These are phyloP conservation scores for Aplidium turbinatum DNA, from an alignment of 23 tunicate species.

Conservation along the genomic window DNA sequence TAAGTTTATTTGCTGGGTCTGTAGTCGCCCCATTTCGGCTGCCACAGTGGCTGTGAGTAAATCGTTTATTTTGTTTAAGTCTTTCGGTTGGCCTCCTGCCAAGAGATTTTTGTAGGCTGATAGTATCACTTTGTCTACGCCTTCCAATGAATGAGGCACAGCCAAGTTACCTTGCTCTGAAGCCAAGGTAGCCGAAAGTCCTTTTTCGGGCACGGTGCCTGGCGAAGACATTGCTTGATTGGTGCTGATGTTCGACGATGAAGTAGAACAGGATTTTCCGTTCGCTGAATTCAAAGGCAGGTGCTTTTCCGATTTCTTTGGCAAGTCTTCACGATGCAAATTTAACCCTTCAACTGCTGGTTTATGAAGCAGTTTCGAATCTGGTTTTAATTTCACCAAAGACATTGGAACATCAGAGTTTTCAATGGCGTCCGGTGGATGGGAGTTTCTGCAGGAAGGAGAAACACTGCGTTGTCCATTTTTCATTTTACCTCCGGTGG, in stretches of 20 bases:
- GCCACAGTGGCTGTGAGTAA: slow-evolving; percentile 54
- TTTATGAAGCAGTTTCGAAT: too few relatives aligned
- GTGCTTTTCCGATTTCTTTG: too few relatives aligned
- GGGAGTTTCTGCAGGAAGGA: background rate
- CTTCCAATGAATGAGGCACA: slow-evolving; percentile 18
- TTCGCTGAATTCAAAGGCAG: too few relatives aligned
- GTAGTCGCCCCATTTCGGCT: slow-evolving; percentile 58
- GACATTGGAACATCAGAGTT: background rate
- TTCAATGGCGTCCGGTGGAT: background rate
- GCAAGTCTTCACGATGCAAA: too few relatives aligned
- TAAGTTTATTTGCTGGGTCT: slow-evolving; percentile 36
- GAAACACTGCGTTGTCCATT: background rate
- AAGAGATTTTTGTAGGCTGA: slow-evolving; percentile 1
- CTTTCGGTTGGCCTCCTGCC: slow-evolving; percentile 20
- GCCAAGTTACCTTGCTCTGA: too few relatives aligned
- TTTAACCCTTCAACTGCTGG: background rate
- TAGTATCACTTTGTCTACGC: background rate
- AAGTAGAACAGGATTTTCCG: too few relatives aligned
- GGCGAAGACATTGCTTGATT: too few relatives aligned
- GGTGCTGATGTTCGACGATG: too few relatives aligned
- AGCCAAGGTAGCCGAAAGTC: too few relatives aligned
- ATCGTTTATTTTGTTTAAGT: slow-evolving; percentile 54
- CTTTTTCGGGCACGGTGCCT: too few relatives aligned
- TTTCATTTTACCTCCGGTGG: background rate
- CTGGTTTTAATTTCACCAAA: background rate